Conservation (phyloP, 2,888 invertebrate genomes). For the Sesia apiformis region DNA sequence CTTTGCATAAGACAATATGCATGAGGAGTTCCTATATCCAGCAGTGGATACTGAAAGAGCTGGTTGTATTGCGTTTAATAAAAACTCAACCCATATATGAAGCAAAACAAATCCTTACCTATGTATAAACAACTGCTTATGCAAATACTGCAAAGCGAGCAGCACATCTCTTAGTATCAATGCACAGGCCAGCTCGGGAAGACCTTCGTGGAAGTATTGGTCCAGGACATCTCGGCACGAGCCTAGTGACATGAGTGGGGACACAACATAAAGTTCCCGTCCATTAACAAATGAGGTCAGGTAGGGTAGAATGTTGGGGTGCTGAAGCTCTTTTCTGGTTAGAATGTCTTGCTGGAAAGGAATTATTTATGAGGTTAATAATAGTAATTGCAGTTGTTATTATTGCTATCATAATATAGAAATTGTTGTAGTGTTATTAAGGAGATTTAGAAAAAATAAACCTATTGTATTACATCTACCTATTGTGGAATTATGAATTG, state of each 20-base stretch:
- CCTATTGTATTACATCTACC: too few relatives aligned
- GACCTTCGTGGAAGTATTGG: constrained; percentile 83
- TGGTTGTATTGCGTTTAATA: too few relatives aligned
- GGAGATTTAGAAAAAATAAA: too few relatives aligned
- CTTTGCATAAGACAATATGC: too few relatives aligned
- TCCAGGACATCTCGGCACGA: constrained; percentile 87
- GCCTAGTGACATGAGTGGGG: constrained; percentile 89
- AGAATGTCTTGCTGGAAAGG: constrained; percentile 84
- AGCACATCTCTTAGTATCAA: constrained; percentile 86
- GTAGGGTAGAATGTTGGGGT: constrained; percentile 85
- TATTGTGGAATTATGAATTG: too few relatives aligned
- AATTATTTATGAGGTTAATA: neutral
- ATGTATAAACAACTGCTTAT: constrained; percentile 88
- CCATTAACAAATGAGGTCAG: constrained; percentile 84
- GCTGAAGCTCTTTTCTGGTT: constrained; percentile 83
- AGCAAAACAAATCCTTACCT: constrained; percentile 63
- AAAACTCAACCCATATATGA: too few relatives aligned
- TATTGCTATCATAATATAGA: too few relatives aligned
- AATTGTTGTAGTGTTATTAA: too few relatives aligned
- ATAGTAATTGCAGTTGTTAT: too few relatives aligned
- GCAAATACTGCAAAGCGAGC: constrained; percentile 87
- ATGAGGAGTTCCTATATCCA: too few relatives aligned
- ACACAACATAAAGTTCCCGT: constrained; percentile 85
- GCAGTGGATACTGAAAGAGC: too few relatives aligned
- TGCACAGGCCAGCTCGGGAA: constrained; percentile 88